Evolutionary conservation across 2,797 vertebrate species (phyloP).

Genomic region (Poecilia gillii): DNA sequence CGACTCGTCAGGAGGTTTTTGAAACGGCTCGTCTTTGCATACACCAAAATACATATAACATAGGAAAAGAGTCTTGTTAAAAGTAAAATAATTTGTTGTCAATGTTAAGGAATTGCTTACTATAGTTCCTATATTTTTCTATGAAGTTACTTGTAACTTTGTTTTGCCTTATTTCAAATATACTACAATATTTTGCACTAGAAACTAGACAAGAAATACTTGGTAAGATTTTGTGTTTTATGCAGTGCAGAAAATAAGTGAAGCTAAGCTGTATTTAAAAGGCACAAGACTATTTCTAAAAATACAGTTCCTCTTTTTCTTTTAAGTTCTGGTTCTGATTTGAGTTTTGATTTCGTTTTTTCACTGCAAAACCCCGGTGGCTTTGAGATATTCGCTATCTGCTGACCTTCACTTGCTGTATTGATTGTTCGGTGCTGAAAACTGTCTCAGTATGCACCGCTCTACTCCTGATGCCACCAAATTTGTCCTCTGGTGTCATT

Average conservation of each 20-base stretch:
- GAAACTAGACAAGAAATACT: too few relatives aligned
- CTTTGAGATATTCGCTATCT: neutral
- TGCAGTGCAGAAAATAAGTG: neutral
- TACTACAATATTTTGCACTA: too few relatives aligned
- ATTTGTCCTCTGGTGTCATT: neutral
- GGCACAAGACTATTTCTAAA: neutral
- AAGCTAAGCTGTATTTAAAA: neutral
- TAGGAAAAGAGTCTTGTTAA: too few relatives aligned
- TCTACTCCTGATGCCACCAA: neutral
- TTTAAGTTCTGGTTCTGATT: neutral
- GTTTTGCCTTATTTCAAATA: too few relatives aligned
- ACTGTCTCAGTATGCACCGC: neutral
- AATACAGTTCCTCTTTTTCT: neutral
- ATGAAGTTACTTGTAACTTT: too few relatives aligned
- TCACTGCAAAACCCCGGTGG: neutral
- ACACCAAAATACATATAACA: too few relatives aligned
- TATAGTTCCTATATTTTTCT: too few relatives aligned
- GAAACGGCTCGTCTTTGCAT: too few relatives aligned
- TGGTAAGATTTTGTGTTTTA: too few relatives aligned
- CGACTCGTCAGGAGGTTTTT: too few relatives aligned
- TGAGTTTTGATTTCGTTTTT: neutral
- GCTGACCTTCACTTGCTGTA: neutral
- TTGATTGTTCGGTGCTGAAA: neutral
- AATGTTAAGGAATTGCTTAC: too few relatives aligned
- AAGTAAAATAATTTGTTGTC: too few relatives aligned